Evolutionary conservation across 2,797 vertebrate genomes (phyloP).

Genomic region (Hephaestus fuliginosus): DNA sequence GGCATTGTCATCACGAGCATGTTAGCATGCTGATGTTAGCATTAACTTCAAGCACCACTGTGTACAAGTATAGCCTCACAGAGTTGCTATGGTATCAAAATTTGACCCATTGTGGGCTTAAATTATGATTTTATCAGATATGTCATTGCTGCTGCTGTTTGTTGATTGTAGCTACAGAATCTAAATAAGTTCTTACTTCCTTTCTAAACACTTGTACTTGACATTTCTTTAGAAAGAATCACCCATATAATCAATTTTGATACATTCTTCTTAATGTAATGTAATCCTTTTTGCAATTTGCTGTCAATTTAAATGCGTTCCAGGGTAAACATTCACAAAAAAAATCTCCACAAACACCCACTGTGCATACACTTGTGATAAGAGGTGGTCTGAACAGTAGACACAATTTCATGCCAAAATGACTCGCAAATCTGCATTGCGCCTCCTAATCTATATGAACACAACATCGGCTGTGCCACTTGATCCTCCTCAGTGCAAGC

Average conservation of each 20-base stretch:
- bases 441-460: constrained; percentile 32
- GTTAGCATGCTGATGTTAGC: not conserved
- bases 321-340: not conserved
- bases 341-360: not conserved
- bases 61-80: too few relatives aligned
- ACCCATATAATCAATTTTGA: not conserved
- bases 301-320: not conserved
- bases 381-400: not conserved
- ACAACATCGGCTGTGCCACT: constrained; percentile 36
- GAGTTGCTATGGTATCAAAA: too few relatives aligned
- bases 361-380: not conserved
- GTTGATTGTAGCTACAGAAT: not conserved
- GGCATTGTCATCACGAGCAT: not conserved
- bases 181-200: not conserved
- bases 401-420: constrained; percentile 6
- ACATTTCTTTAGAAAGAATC: not conserved
- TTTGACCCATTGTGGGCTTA: not conserved
- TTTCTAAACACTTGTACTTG: not conserved
- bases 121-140: not conserved
- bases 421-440: constrained; percentile 1
- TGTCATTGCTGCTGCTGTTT: not conserved
- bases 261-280: not conserved
- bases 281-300: not conserved
- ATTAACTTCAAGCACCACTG: not conserved
- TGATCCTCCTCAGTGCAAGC: constrained; percentile 20